Percentiles rank a stretch among this genome's conserved stretches.
Evolutionary conservation across 2,113 vertebrate species (phyloP).

Genomic region (Boulengerochromis microlepis): DNA sequence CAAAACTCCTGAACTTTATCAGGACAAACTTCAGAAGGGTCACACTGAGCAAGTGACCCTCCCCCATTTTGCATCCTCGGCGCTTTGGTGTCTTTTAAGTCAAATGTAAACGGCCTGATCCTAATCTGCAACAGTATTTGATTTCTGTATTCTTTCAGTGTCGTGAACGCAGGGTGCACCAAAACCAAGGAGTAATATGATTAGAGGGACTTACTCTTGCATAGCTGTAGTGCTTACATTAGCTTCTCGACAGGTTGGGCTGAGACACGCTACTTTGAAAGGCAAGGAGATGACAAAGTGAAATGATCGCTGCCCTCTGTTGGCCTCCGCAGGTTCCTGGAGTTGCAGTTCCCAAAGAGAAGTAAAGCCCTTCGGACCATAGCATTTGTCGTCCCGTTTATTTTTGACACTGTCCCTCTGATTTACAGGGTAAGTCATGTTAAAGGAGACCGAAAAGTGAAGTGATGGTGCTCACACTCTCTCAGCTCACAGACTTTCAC

Average conservation of each 20-base stretch:
- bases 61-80: background rate
- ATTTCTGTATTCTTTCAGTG: background rate
- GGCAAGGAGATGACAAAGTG: background rate
- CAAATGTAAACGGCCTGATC: background rate
- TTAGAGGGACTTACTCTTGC: background rate
- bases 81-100: background rate
- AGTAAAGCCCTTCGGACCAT: constrained; percentile 72
- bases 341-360: constrained; percentile 69
- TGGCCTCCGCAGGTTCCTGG: constrained; percentile 68
- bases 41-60: background rate
- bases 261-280: accelerated
- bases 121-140: background rate
- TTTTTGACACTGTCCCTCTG: constrained; percentile 78
- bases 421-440: constrained; percentile 61
- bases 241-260: background rate
- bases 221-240: background rate
- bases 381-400: constrained; percentile 77
- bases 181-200: background rate
- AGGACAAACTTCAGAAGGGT: background rate
- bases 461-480: accelerated
- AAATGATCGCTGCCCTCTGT: background rate
- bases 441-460: background rate
- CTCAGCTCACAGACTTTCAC: background rate
- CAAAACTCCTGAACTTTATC: background rate
- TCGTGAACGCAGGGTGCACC: background rate